Base-by-base conservation (phyloP, 2,113 vertebrate genomes). In the Paralichthys olivaceus region DNA sequence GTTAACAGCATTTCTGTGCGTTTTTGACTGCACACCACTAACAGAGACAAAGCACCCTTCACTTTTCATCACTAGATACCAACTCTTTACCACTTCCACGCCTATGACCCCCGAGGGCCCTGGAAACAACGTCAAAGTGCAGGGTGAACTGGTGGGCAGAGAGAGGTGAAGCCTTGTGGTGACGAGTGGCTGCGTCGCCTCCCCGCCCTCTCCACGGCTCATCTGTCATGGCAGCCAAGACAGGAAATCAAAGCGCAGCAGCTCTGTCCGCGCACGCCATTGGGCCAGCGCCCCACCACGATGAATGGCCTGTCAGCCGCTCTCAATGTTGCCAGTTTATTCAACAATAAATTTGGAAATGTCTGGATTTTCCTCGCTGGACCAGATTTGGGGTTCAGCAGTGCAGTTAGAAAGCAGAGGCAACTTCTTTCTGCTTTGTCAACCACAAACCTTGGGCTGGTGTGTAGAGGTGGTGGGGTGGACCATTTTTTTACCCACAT, bases 221-320 rank as follows among this genome's bases (percentile, higher is more conserved):
- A 94, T 94, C 89, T 80, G 87, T 94, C 93, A 92, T 81, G 70
- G 83, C 40, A 32, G 77, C 72, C 77, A 20, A 72, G 93, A 94
- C 93, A 94, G 92, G 90, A 93, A 94, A 94, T 94, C 93, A 94
- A 94, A 94, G 93, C 71, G 57, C 85, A 86, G 88, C 90, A 73
- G 88, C 89, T 80, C 83, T 88, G 88, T 90, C 85, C 85, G 45
- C 40, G 73, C 81, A 87, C 54, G 43, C 82, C 87, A 81, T 80
- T 45, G 56, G 49, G 19, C 20, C 49, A 53, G 49, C 49, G 19
- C 19, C 77, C 85, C 65, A 22, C 72, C 73, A 79, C 77, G 88
- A 94, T 91, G 87, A 91, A 93, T 92, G 88, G 85, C 90, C 89
- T 93, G 93, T 93, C 93, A 92, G 75, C 86, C 34, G 59, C 85